These are phyloP conservation scores for Actias luna DNA, from an alignment of 2,888 invertebrate genomes.

Conservation along the genomic window DNA sequence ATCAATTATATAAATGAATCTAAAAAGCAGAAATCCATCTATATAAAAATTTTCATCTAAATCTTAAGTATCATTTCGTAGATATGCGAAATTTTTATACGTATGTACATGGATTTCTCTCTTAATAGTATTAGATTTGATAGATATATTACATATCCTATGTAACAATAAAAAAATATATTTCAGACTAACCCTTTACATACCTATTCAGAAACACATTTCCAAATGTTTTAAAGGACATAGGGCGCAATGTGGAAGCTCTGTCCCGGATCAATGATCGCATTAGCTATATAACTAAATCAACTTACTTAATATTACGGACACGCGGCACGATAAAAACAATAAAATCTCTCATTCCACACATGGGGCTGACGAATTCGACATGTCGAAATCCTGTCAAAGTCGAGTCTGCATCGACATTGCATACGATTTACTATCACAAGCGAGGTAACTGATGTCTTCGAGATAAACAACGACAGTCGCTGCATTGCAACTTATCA, in stretches of 20 bases:
- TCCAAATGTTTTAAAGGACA: neutral
- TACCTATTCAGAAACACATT: no score
- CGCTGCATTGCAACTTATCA: neutral
- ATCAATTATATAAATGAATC: no score
- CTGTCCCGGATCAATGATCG: neutral
- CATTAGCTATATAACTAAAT: conserved; percentile 11
- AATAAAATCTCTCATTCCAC: conserved; percentile 15
- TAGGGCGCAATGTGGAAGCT: neutral
- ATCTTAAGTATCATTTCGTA: no score
- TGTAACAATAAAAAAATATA: no score
- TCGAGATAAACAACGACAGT: neutral
- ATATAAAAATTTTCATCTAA: no score
- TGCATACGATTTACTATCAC: neutral
- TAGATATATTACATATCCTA: no score
- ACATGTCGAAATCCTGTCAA: neutral
- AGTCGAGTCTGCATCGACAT: neutral
- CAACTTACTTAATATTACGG: conserved; percentile 15
- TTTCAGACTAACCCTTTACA: no score
- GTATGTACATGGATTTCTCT: no score
- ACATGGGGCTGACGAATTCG: neutral
- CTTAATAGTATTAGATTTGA: no score
- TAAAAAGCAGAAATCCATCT: no score
- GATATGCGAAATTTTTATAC: no score
- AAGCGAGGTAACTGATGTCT: neutral
- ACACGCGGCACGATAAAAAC: conserved; percentile 14